phyloP scores from a whole-genome alignment of 2,888 invertebrate species.

The Parnassius mnemosyne region DNA sequence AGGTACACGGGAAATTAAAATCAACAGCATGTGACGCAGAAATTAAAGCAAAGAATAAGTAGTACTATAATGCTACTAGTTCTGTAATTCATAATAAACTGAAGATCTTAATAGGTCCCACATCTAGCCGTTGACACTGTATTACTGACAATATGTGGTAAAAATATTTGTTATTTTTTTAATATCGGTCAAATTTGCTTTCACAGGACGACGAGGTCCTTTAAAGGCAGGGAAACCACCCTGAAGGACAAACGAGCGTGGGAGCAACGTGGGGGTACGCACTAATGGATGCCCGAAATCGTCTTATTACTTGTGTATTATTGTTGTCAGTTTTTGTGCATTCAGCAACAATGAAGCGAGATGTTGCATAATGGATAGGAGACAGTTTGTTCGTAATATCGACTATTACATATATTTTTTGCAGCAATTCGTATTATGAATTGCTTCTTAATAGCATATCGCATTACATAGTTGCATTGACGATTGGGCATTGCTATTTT shows the following conservation, averaged over 20 bases:
- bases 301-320: slow-evolving; percentile 72
- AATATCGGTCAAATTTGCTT: slow-evolving; percentile 33
- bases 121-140: too few relatives aligned
- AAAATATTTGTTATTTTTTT: slow-evolving; percentile 10
- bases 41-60: too few relatives aligned
- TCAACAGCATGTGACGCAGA: too few relatives aligned
- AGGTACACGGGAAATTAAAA: too few relatives aligned
- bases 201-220: slow-evolving; percentile 37
- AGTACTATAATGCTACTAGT: too few relatives aligned
- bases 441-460: slow-evolving; percentile 29
- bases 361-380: slow-evolving; percentile 49
- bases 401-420: slow-evolving; percentile 53
- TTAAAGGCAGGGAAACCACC: slow-evolving; percentile 48
- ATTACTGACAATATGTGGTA: too few relatives aligned
- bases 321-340: slow-evolving; percentile 61
- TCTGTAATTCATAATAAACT: too few relatives aligned
- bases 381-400: slow-evolving; percentile 39
- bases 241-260: slow-evolving; percentile 61
- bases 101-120: too few relatives aligned
- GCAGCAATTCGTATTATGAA: slow-evolving; percentile 38
- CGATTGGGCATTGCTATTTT: slow-evolving; percentile 4
- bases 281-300: slow-evolving; percentile 67
- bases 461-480: slow-evolving; percentile 25
- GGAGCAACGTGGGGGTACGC: slow-evolving; percentile 66
- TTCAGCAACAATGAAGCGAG: slow-evolving; percentile 45